Evolutionary conservation across 2,888 invertebrate genomes (phyloP).

Genomic region (Salticus scenicus): DNA sequence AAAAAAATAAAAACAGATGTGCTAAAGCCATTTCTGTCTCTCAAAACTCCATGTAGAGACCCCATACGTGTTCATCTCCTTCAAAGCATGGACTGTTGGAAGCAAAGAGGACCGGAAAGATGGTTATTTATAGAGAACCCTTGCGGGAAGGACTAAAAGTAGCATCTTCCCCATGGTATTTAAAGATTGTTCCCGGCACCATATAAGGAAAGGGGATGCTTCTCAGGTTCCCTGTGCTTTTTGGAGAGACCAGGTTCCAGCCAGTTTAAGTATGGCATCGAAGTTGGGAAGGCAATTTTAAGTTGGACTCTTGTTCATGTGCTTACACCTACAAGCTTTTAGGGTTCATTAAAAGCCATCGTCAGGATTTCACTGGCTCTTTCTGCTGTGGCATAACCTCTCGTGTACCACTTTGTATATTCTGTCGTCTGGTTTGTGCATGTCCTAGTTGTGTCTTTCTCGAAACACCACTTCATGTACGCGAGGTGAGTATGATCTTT

Average conservation of each 20-base stretch:
- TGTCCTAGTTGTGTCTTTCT: too few relatives aligned
- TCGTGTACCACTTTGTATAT: not conserved
- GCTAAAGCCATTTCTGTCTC: constrained; percentile 58
- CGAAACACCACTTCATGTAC: too few relatives aligned
- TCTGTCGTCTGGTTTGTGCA: too few relatives aligned
- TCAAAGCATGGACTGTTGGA: constrained; percentile 29
- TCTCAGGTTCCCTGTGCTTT: constrained; percentile 50
- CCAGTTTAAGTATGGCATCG: constrained; percentile 42
- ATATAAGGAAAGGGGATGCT: constrained; percentile 41
- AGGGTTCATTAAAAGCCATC: constrained; percentile 3
- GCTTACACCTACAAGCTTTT: constrained; percentile 4
- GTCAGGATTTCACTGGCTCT: not conserved
- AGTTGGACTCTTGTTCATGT: constrained; percentile 18
- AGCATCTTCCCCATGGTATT: constrained; percentile 40
- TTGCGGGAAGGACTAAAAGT: constrained; percentile 57
- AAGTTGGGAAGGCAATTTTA: constrained; percentile 20
- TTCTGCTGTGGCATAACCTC: constrained; percentile 1
- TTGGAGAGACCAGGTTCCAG: constrained; percentile 26
- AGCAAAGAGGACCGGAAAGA: constrained; percentile 53
- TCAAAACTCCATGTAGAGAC: constrained; percentile 23
- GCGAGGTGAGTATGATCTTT: too few relatives aligned
- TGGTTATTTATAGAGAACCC: constrained; percentile 62
- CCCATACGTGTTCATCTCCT: constrained; percentile 23
- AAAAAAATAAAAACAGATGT: constrained; percentile 49
- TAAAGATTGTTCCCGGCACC: constrained; percentile 37